Percentiles rank a stretch among this genome's conserved stretches.
These are phyloP conservation scores for Aphaenogaster rudis DNA, from an alignment of 1,140 invertebrate species.

Conservation along the genomic window DNA sequence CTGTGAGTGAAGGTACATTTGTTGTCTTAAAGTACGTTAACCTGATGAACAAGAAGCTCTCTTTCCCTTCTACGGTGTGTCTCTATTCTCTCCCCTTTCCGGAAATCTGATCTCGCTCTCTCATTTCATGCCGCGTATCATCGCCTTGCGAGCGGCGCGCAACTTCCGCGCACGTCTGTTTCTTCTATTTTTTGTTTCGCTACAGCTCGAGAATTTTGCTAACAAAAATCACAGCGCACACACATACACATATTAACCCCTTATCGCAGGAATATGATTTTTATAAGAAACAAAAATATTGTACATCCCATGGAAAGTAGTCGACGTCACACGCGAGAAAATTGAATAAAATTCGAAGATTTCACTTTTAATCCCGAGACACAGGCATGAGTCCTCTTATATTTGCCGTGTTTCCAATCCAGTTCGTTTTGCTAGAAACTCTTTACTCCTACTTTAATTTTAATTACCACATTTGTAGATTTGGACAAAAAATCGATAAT, in stretches of 20 bases:
- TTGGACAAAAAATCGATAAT: not conserved
- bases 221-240: slow-evolving; percentile 1
- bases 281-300: not conserved
- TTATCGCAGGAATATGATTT: slow-evolving; percentile 11
- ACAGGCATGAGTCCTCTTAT: not conserved
- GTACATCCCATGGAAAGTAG: not conserved
- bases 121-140: slow-evolving; percentile 11
- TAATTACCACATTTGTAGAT: not conserved
- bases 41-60: slow-evolving; percentile 59
- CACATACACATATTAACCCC: not conserved
- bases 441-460: not conserved
- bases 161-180: not conserved
- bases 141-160: slow-evolving; percentile 15
- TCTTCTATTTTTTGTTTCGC: not conserved
- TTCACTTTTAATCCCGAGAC: not conserved
- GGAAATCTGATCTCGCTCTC: not conserved
- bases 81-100: slow-evolving; percentile 19
- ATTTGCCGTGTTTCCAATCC: not conserved
- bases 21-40: slow-evolving; percentile 61
- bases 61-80: not conserved
- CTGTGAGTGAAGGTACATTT: slow-evolving; percentile 73
- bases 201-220: slow-evolving; percentile 7
- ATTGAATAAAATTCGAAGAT: not conserved
- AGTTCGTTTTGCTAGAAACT: not conserved
- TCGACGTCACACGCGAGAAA: not conserved